phyloP scores from a whole-genome alignment of 53 echinoderm and acorn worm species.

The Pentamera pediparva region DNA sequence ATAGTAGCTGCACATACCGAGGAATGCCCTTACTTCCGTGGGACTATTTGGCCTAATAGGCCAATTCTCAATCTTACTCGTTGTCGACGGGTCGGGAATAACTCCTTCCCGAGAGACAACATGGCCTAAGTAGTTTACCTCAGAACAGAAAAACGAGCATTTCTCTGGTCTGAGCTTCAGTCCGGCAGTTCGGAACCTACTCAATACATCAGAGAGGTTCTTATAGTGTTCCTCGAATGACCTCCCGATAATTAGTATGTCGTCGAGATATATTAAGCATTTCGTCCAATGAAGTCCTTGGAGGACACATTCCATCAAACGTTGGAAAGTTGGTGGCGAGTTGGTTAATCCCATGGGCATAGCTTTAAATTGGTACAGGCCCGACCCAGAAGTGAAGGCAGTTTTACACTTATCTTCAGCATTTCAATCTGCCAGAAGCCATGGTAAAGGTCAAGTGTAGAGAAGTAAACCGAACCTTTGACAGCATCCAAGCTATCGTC shows the following conservation, averaged over 20 bases:
- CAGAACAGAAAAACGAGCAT: not conserved
- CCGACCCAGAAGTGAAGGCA: constrained; percentile 10
- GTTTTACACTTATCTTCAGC: constrained; percentile 25
- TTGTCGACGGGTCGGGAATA: not conserved
- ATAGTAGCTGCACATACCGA: constrained; percentile 6
- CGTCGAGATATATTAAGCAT: constrained; percentile 17
- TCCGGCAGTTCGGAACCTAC: not conserved
- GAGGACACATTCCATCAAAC: constrained; percentile 17
- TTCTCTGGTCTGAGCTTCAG: not conserved
- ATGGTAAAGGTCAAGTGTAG: not conserved
- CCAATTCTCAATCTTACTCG: not conserved
- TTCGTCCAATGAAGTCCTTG: constrained; percentile 3
- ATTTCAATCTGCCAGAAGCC: constrained; percentile 39
- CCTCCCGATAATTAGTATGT: not conserved
- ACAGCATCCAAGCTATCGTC: constrained; percentile 32
- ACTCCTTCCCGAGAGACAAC: not conserved
- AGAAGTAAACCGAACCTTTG: not conserved
- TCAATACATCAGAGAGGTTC: constrained; percentile 46
- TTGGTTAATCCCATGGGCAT: constrained; percentile 32
- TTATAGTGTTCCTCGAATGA: constrained; percentile 38
- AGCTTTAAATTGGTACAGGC: constrained; percentile 17
- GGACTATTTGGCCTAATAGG: not conserved
- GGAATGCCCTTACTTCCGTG: not conserved
- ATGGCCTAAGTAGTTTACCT: constrained; percentile 11
- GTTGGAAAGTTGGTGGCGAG: constrained; percentile 29